A percentile compares a stretch with the other conserved stretches of the same genome.
phyloP scores from a whole-genome alignment of 35 echinoderm and acorn worm species.

The Apostichopus californicus region DNA sequence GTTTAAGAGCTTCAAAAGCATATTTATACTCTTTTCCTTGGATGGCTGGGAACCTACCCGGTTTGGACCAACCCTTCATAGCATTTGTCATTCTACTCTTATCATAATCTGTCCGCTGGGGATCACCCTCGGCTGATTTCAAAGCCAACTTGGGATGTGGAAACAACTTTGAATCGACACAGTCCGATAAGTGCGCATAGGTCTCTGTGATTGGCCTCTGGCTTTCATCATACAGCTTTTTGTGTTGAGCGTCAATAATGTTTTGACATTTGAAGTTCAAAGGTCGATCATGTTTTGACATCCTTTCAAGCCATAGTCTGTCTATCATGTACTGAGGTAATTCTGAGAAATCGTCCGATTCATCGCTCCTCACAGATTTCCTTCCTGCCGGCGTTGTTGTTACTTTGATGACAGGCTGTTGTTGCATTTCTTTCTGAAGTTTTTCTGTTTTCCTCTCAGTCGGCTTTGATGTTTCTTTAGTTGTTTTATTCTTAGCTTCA shows the following conservation, averaged over 20 bases:
- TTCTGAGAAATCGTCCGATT: slow-evolving; percentile 42
- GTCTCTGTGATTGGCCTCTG: slow-evolving; percentile 67
- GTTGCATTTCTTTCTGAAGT: neutral
- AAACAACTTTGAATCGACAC: slow-evolving; percentile 69
- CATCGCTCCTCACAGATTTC: neutral
- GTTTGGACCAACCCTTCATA: slow-evolving; percentile 72
- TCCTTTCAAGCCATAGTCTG: slow-evolving; percentile 64
- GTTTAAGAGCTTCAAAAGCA: slow-evolving; percentile 72
- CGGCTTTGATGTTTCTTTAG: neutral
- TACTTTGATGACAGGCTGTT: neutral
- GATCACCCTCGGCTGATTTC: neutral
- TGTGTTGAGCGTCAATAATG: slow-evolving; percentile 94
- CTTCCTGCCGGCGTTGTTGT: neutral
- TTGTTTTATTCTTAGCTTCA: slow-evolving; percentile 19
- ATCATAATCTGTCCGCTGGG: slow-evolving; percentile 33
- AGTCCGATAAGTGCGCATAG: slow-evolving; percentile 87
- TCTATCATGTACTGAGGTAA: slow-evolving; percentile 85
- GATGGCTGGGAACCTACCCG: slow-evolving; percentile 69
- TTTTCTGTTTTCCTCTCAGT: neutral
- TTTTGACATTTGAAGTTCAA: slow-evolving; percentile 94
- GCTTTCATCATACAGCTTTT: slow-evolving; percentile 54
- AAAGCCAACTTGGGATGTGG: slow-evolving; percentile 30
- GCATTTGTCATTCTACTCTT: slow-evolving; percentile 61
- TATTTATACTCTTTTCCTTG: slow-evolving; percentile 78
- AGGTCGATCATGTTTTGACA: slow-evolving; percentile 83